Base-by-base conservation (phyloP, 1,140 invertebrate genomes). In the Bursaphelenchus mucronatus region DNA sequence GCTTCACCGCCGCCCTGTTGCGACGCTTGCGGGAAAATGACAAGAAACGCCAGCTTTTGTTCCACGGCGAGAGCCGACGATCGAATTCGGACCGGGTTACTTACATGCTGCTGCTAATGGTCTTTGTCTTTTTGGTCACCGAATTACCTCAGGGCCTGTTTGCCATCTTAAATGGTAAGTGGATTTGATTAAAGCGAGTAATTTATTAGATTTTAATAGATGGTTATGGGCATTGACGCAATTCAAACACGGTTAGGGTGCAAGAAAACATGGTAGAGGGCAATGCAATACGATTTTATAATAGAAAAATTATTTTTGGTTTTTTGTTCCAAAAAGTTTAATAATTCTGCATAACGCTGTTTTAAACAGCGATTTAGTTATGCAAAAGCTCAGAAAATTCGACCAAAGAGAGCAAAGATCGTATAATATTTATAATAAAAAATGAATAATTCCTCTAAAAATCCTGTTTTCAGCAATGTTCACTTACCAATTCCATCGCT, bases 91-190 rank as follows among this genome's bases (percentile, higher is more conserved):
- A 68, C 50, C 61, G 64, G 15, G 57, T 45, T 0, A 69, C 52
- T 17, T 72, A 40, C 45, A 63, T 68, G 55, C 61, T 72, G 8
- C 51, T 72, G n/a, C 50, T 72, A 7, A 72, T 72, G 70, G 70
- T 72, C 39, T 51, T 61, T 43, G 68, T 72, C 9, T 72, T 72
- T 39, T 44, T 72, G 17, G 49, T 49, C 51, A 72, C 67, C n/a
- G 70, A 72, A 52, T 49, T 72, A 4, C 67, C 68, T 10, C 70
- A 72, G 41, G 70, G 70, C 40, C 53, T 72, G 11, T 67, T 68
- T 44, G 70, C 70, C 15, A 70, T 72, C 50, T 21, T 70, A 21
- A 72, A 72, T 52, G 70, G 67, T 69, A 61, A 53, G 52, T 61
- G 17, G 19, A 19, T 19, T 51, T 56, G 30, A 30, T 30, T 30